These are phyloP conservation scores for Sylvilagus floridanus DNA, from an alignment of 2,797 vertebrate species.

Conservation along the genomic window DNA sequence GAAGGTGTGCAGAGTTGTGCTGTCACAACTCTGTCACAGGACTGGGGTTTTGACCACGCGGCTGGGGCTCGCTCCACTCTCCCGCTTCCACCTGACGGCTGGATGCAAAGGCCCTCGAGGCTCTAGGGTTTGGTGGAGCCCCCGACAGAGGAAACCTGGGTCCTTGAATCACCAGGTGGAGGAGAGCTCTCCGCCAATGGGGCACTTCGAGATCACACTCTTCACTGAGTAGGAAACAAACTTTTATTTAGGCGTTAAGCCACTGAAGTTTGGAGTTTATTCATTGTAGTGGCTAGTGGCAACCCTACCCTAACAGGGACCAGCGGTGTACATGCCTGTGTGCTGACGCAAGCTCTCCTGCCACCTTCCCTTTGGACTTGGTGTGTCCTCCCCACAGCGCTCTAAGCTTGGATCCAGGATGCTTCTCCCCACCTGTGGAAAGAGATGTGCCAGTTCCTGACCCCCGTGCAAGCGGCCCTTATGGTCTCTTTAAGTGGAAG, in stretches of 20 bases:
- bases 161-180: neutral
- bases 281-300: slow-evolving; percentile 6
- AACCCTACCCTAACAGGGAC: neutral
- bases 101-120: neutral
- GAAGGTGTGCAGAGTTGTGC: neutral
- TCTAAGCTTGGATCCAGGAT: neutral
- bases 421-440: neutral
- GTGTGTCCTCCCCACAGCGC: too few species aligned
- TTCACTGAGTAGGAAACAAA: neutral
- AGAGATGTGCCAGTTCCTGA: neutral
- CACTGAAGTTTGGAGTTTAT: neutral
- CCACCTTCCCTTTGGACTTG: too few species aligned
- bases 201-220: neutral
- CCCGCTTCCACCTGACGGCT: neutral
- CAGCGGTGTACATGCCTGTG: neutral
- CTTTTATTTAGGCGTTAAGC: neutral
- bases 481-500: slow-evolving; percentile 16
- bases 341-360: neutral
- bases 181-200: neutral
- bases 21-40: neutral
- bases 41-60: neutral
- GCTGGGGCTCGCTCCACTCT: neutral
- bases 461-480: neutral
- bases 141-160: neutral
- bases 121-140: neutral